Percentiles rank a stretch among this genome's conserved stretches.
Evolutionary conservation across 2,888 invertebrate genomes (phyloP).

Genomic region (Atrina japonica): DNA sequence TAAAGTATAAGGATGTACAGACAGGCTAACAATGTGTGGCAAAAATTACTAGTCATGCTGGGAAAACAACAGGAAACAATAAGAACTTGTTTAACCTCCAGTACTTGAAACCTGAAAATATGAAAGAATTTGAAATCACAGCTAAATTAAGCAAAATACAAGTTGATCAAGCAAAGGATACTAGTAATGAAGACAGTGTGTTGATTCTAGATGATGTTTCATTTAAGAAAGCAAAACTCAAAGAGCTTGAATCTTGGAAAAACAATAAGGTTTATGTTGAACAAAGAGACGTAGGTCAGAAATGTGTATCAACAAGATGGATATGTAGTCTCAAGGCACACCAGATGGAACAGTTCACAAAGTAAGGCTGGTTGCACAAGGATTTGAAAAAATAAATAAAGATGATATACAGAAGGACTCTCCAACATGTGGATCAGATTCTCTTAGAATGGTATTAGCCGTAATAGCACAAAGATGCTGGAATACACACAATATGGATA

Average conservation of each 20-base stretch:
- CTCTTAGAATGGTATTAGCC: too few species aligned
- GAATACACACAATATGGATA: conserved; percentile 34
- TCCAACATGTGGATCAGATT: too few species aligned
- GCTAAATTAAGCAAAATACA: conserved; percentile 15
- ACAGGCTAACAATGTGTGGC: conserved; percentile 11
- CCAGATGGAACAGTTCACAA: conserved; percentile 12
- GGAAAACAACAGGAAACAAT: conserved; percentile 19
- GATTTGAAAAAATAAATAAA: conserved; percentile 37
- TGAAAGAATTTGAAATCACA: conserved; percentile 3
- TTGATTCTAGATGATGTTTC: conserved; percentile 25
- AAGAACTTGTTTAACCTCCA: conserved; percentile 17
- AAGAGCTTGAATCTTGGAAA: conserved; percentile 42
- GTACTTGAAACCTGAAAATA: background rate
- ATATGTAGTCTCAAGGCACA: conserved; percentile 35
- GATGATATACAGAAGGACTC: too few species aligned
- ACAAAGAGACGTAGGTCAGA: conserved; percentile 32
- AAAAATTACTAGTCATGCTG: conserved; percentile 9
- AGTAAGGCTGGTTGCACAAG: conserved; percentile 41
- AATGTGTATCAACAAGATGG: conserved; percentile 42
- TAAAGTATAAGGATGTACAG: background rate
- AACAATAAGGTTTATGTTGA: conserved; percentile 32
- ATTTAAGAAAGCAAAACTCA: conserved; percentile 33
- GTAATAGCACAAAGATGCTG: conserved; percentile 22
- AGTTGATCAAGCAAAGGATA: background rate
- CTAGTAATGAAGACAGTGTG: conserved; percentile 21